Evolutionary conservation across 2,888 invertebrate genomes (phyloP).

Genomic region (Isoperla grammatica): DNA sequence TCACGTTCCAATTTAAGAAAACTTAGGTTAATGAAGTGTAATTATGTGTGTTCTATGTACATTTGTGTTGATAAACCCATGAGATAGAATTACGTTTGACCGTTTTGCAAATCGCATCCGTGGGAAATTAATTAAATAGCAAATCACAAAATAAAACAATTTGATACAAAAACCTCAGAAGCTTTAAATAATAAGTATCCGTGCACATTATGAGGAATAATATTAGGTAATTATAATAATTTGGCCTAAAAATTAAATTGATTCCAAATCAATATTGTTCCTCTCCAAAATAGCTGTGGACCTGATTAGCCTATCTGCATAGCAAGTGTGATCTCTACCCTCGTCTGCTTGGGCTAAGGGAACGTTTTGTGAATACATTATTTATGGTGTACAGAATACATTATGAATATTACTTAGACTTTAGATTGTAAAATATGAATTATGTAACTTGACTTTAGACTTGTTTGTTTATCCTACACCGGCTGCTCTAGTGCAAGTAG

Average conservation of each 20-base stretch:
- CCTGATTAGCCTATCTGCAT: slow-evolving; percentile 1
- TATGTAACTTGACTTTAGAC: background rate
- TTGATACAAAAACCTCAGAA: no score
- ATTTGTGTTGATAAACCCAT: background rate
- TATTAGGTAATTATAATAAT: no score
- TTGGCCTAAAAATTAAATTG: background rate
- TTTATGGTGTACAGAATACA: slow-evolving; percentile 1
- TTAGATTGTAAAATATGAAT: background rate
- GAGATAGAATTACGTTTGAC: background rate
- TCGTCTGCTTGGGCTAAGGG: background rate
- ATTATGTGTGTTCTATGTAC: slow-evolving; percentile 6
- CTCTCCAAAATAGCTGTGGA: background rate
- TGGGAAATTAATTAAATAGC: no score
- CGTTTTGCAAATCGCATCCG: no score
- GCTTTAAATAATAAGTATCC: no score
- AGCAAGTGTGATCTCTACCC: background rate
- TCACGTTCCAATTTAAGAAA: slow-evolving; percentile 2
- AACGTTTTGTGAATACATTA: slow-evolving; percentile 1
- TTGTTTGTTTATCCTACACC: slow-evolving; percentile 4
- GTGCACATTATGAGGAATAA: no score
- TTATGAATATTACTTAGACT: background rate
- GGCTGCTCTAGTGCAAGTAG: no score
- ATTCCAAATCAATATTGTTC: background rate
- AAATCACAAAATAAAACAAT: no score
- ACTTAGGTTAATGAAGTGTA: background rate